phyloP scores from a whole-genome alignment of 2,113 vertebrate species.

The Catharus minimus region DNA sequence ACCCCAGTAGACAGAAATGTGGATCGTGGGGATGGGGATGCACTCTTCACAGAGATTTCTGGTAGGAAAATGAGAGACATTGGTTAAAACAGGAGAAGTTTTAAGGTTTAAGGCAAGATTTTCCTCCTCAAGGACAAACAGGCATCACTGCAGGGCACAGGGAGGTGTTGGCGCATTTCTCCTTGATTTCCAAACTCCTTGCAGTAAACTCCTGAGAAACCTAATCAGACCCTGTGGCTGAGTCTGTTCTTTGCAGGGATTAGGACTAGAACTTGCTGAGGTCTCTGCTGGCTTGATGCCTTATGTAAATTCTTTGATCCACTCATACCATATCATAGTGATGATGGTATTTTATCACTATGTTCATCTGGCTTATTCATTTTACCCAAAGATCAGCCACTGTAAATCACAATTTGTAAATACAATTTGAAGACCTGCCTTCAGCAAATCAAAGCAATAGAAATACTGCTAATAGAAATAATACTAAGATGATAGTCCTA shows the following conservation, averaged over 20 bases:
- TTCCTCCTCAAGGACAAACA: not conserved
- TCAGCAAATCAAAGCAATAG: not conserved
- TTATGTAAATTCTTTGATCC: not conserved
- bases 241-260: not conserved
- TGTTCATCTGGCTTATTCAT: not conserved
- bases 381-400: not conserved
- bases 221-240: accelerated
- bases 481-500: not conserved
- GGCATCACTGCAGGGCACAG: accelerated
- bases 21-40: not conserved
- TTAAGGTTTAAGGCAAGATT: not conserved
- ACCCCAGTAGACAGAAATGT: not conserved
- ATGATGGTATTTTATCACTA: not conserved
- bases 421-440: not conserved
- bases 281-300: not conserved
- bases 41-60: not conserved
- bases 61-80: accelerated
- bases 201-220: not conserved
- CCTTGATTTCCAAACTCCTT: not conserved
- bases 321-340: not conserved
- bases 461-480: not conserved
- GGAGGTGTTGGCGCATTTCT: not conserved
- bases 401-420: not conserved
- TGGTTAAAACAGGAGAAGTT: not conserved
- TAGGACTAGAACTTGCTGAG: not conserved